Conservation (phyloP, 2,797 vertebrate species). For the Neopelma chrysocephalum region DNA sequence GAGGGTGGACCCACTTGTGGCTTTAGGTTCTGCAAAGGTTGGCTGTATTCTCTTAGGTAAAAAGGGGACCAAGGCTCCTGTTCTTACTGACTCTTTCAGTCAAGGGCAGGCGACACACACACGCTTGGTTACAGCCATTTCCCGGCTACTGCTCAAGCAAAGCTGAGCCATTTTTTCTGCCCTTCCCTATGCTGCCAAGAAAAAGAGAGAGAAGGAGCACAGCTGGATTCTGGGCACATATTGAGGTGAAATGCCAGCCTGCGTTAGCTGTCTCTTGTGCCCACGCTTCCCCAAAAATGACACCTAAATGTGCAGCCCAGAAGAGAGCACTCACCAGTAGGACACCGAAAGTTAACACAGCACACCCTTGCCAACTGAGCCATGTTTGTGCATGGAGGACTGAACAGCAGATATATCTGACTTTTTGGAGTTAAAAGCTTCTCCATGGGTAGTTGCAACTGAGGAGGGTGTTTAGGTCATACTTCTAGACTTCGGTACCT, state of each 20-base stretch:
- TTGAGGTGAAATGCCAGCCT: not conserved
- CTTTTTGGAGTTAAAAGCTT: not conserved
- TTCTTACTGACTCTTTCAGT: not conserved
- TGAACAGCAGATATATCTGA: not conserved
- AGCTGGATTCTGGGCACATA: not conserved
- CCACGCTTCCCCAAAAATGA: not conserved
- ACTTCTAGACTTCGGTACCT: not conserved
- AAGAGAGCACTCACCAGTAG: not conserved
- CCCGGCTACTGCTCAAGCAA: not conserved
- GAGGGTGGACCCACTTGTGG: not conserved
- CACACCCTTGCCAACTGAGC: not conserved
- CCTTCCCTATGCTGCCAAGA: not conserved
- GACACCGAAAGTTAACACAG: not conserved
- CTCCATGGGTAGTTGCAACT: not conserved
- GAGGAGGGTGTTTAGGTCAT: not conserved
- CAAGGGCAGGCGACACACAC: not conserved
- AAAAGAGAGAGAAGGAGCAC: not conserved
- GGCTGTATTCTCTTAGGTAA: not conserved
- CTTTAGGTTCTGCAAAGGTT: not conserved
- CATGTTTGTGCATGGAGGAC: not conserved
- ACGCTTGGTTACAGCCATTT: accelerated
- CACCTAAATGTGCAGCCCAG: not conserved
- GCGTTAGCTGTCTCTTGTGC: not conserved
- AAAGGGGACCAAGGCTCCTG: not conserved
- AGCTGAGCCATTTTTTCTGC: not conserved